Conservation (phyloP, 2,113 vertebrate genomes). For the Syngnathus scovelli region DNA sequence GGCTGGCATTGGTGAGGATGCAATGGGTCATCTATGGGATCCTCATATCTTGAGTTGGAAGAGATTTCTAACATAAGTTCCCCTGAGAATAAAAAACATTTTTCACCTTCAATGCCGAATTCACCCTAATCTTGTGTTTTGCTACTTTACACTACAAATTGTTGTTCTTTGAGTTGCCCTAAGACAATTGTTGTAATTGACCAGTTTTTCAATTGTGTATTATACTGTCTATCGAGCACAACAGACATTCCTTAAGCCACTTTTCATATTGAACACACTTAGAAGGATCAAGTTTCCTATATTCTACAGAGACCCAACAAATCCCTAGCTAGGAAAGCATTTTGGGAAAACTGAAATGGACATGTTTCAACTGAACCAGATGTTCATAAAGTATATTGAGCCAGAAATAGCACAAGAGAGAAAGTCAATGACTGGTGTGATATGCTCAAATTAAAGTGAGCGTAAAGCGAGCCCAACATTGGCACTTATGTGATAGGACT, state of each 20-base stretch:
- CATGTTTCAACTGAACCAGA: not conserved
- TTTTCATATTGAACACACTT: not conserved
- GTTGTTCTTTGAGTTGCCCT: not conserved
- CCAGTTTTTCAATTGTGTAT: not conserved
- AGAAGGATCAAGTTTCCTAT: not conserved
- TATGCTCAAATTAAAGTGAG: not conserved
- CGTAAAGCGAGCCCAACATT: too few species aligned
- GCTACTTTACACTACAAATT: not conserved
- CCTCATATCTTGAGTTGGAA: not conserved
- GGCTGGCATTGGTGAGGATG: constrained; percentile 16
- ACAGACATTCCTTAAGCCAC: not conserved
- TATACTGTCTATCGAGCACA: not conserved
- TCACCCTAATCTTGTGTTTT: not conserved
- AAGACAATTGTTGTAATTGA: not conserved
- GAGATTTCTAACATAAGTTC: not conserved
- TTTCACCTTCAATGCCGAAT: not conserved
- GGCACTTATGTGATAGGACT: too few species aligned
- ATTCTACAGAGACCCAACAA: not conserved
- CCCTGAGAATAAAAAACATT: not conserved
- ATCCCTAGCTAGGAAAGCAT: not conserved
- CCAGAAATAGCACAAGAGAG: not conserved
- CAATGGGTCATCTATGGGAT: constrained; percentile 3
- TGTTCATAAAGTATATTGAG: not conserved
- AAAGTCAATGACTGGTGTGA: not conserved
- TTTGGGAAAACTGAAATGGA: not conserved